Evolutionary conservation across 2,888 invertebrate species (phyloP).

Genomic region (Tetragnatha montana): DNA sequence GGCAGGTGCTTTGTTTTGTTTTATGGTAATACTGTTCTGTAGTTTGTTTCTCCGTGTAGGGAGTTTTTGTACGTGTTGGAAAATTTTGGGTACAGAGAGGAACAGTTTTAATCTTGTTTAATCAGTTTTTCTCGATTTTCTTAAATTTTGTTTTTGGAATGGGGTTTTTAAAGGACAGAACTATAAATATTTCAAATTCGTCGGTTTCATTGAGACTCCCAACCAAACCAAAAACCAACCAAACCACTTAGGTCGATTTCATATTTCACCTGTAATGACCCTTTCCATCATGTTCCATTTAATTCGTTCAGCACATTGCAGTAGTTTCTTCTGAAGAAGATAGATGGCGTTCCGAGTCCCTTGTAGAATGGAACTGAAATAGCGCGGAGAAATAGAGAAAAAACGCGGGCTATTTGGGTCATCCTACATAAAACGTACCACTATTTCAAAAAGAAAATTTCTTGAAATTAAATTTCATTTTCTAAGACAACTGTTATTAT

Average conservation of each 20-base stretch:
- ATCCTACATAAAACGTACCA: too few relatives aligned
- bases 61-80: too few relatives aligned
- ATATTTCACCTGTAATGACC: neutral
- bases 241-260: too few relatives aligned
- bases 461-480: too few relatives aligned
- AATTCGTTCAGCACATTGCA: neutral
- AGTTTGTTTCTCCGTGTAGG: neutral
- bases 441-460: too few relatives aligned
- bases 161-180: too few relatives aligned
- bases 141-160: too few relatives aligned
- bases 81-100: too few relatives aligned
- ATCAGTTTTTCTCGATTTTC: too few relatives aligned
- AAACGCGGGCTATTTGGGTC: neutral
- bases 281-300: too few relatives aligned
- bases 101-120: neutral
- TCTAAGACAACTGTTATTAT: too few relatives aligned
- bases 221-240: too few relatives aligned
- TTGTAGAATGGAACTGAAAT: neutral
- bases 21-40: neutral
- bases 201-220: neutral
- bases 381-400: neutral
- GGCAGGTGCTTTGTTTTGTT: constrained; percentile 3
- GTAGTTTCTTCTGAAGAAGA: neutral
- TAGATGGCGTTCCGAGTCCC: neutral
- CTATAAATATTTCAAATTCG: neutral